A percentile compares a stretch with the other conserved stretches of the same genome.
Evolutionary conservation across 2,888 invertebrate genomes (phyloP).

Genomic region (Apodemia zela): DNA sequence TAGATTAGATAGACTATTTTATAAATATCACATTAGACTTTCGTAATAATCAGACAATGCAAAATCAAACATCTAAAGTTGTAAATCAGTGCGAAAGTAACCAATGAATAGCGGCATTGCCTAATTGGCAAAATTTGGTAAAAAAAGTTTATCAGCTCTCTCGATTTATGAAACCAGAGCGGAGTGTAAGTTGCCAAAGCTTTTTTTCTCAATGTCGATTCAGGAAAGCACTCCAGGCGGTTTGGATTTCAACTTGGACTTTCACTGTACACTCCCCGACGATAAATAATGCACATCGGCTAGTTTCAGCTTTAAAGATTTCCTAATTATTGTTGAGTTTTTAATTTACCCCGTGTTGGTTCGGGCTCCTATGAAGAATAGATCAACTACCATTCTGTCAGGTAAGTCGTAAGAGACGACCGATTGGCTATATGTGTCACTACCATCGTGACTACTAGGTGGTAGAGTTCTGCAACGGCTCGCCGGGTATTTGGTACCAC

Average conservation of each 20-base stretch:
- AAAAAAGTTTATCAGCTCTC: background rate
- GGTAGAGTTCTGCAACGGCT: too few species aligned
- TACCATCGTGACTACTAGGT: too few species aligned
- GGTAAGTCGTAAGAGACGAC: too few species aligned
- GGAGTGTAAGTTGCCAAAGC: slow-evolving; percentile 5
- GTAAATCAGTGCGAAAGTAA: background rate
- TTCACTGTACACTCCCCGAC: background rate
- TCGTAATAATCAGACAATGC: background rate
- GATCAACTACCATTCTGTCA: too few species aligned
- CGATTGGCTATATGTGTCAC: too few species aligned
- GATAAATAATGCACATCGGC: background rate
- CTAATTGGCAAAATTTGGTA: slow-evolving; percentile 10
- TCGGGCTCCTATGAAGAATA: too few species aligned
- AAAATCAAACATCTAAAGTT: background rate
- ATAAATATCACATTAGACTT: background rate
- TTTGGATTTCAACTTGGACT: background rate
- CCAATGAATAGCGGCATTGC: background rate
- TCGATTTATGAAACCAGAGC: slow-evolving; percentile 1
- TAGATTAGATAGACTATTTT: too few species aligned
- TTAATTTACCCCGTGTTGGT: too few species aligned
- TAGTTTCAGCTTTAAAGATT: background rate
- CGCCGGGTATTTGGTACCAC: too few species aligned
- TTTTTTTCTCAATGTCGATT: background rate
- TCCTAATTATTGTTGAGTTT: background rate
- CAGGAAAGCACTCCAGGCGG: slow-evolving; percentile 10